These are phyloP conservation scores for Tenthredo scrophulariae DNA, from an alignment of 2,888 invertebrate species.

Conservation along the genomic window DNA sequence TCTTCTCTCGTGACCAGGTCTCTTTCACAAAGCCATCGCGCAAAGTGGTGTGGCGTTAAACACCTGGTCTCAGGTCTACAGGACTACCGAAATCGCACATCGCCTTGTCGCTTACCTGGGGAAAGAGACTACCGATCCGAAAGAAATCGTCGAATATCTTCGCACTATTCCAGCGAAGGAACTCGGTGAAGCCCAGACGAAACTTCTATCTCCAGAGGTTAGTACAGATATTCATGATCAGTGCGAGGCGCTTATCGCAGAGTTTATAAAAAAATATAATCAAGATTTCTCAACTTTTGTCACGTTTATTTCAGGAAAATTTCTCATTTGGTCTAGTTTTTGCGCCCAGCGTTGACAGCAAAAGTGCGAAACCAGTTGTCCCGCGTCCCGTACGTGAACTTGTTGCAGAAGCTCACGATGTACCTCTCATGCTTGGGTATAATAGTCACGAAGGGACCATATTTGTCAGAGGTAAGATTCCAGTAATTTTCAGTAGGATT, in stretches of 20 bases:
- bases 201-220: constrained; percentile 9
- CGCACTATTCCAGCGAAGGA: constrained; percentile 69
- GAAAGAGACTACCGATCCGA: constrained; percentile 81
- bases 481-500: background rate
- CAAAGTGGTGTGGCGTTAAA: constrained; percentile 87
- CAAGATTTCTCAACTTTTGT: background rate
- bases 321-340: background rate
- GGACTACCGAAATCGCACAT: constrained; percentile 82
- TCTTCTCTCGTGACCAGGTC: constrained; percentile 77
- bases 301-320: constrained; percentile 13
- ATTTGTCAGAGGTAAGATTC: background rate
- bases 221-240: background rate
- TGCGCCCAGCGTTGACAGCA: constrained; percentile 59
- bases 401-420: constrained; percentile 72
- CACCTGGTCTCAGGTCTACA: constrained; percentile 83
- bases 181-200: background rate
- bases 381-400: constrained; percentile 72
- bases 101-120: constrained; percentile 82
- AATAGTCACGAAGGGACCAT: constrained; percentile 79
- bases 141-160: constrained; percentile 83
- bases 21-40: constrained; percentile 87
- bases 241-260: background rate
- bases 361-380: constrained; percentile 59
- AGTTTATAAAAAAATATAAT: background rate
- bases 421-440: constrained; percentile 80